Evolutionary conservation across 2,113 vertebrate species (phyloP).

Genomic region (Redunca redunca): DNA sequence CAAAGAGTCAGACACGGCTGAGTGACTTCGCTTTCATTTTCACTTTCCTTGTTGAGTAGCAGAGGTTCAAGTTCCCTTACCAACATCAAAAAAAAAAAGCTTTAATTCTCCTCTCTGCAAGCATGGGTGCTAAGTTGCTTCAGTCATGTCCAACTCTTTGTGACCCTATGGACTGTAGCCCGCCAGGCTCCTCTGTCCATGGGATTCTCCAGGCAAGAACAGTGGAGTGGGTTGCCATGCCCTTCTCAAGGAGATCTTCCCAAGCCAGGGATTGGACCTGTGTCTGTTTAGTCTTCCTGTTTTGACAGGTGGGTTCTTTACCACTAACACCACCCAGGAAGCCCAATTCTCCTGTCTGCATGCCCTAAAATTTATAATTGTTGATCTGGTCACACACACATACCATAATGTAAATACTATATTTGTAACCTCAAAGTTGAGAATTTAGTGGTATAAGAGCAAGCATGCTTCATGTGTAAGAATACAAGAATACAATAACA

Average conservation of each 20-base stretch:
- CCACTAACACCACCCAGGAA: fast-evolving
- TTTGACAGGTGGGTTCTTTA: background rate
- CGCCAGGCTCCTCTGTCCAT: fast-evolving
- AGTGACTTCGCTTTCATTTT: too few species aligned
- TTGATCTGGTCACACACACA: background rate
- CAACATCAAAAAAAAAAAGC: background rate
- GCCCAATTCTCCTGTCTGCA: background rate
- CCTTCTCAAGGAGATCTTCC: background rate
- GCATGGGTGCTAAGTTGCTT: background rate
- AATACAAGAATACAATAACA: background rate
- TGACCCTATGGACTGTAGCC: fast-evolving
- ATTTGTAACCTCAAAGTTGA: background rate
- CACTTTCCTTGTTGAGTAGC: background rate
- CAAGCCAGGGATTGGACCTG: background rate
- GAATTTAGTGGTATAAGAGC: background rate
- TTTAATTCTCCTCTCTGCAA: background rate
- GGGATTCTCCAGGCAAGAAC: background rate
- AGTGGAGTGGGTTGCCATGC: background rate
- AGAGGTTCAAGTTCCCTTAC: background rate
- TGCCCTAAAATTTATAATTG: background rate
- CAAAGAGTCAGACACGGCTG: too few species aligned
- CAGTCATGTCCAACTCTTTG: background rate
- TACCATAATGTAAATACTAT: fast-evolving
- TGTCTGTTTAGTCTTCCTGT: background rate
- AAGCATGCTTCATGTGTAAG: background rate